Base-by-base conservation (phyloP, 2,113 vertebrate genomes). In the Periophthalmodon schlosseri region DNA sequence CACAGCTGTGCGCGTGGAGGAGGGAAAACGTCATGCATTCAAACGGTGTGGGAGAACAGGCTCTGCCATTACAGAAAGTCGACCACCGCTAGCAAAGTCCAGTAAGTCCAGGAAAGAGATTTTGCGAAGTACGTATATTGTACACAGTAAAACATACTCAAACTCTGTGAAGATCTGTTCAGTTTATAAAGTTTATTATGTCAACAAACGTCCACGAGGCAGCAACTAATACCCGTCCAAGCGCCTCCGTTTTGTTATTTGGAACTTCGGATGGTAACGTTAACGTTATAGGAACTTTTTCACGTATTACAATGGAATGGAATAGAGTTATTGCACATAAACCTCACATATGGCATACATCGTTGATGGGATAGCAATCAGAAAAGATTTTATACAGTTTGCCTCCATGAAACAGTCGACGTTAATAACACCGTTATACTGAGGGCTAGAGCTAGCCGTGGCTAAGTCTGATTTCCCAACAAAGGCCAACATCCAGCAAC, bases 21-120 rank as follows among this genome's bases (percentile, higher is more conserved):
- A 93, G 92, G 91, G 91, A 93, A 85, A 88, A 93, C 88, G 77
- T 84, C 94, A 85, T 79, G 78, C 79, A 75, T 94, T 94, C 92
- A 94, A 94, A 94, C 47, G 61, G 18, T n/a, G 18, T n/a, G 16
- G 10, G 1, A n/a, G 58, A 52, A 28, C 73, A 70, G 56, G 23
- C 75, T 65, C 33, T 5, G 8, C 76, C 33, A 58, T 78, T 47
- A 44, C 68, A 57, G 21, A 66, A 0, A 20, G 13, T 18, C 0
- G 0, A 49, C 21, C 2, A 23, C 13, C 20, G 0, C 7, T 5
- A 5, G 34, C 18, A 67, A 39, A 46, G 2, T 0, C 11, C 2
- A 49, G 28, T 6, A 39, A 44, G 18, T 66, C 20, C 16, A 34
- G 20, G 10, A 28, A 34, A 15, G 13, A 2, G 11, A 28, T 13